Percentiles rank a stretch among this genome's conserved stretches.
These are phyloP conservation scores for Dolichopus griseipennis DNA, from an alignment of 2,888 invertebrate genomes.

Conservation along the genomic window DNA sequence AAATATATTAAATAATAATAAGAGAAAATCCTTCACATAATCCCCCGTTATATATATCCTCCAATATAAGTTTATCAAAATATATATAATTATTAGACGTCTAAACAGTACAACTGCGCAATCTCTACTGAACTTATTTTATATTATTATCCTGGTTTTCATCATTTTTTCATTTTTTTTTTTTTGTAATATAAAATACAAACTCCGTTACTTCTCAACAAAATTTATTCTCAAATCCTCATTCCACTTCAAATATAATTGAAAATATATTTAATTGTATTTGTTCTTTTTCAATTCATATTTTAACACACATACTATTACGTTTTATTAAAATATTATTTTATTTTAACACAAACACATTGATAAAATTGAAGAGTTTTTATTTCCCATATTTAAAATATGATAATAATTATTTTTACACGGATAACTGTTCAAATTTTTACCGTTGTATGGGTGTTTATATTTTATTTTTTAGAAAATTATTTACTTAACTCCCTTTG, in stretches of 20 bases:
- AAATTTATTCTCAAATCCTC: neutral
- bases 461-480: too few species aligned
- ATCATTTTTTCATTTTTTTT: neutral
- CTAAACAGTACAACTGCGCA: slow-evolving; percentile 39
- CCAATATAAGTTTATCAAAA: neutral
- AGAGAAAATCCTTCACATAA: neutral
- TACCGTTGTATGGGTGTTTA: too few species aligned
- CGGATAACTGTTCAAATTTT: neutral
- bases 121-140: slow-evolving; percentile 30
- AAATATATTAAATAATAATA: too few species aligned
- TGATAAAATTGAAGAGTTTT: neutral
- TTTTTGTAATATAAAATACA: too few species aligned
- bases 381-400: too few species aligned
- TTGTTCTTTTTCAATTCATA: neutral
- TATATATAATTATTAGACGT: slow-evolving; percentile 23
- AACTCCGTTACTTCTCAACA: neutral
- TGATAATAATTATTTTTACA: neutral
- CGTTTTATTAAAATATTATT: too few species aligned
- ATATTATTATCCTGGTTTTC: neutral
- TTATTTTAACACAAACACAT: too few species aligned
- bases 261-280: too few species aligned
- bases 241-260: too few species aligned
- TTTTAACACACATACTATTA: neutral
- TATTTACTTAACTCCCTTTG: too few species aligned
- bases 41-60: neutral